Evolutionary conservation across 1,140 invertebrate species (phyloP), one percentile per base, ranked within the genome.

Genomic region (Papilio polyxenes): DNA sequence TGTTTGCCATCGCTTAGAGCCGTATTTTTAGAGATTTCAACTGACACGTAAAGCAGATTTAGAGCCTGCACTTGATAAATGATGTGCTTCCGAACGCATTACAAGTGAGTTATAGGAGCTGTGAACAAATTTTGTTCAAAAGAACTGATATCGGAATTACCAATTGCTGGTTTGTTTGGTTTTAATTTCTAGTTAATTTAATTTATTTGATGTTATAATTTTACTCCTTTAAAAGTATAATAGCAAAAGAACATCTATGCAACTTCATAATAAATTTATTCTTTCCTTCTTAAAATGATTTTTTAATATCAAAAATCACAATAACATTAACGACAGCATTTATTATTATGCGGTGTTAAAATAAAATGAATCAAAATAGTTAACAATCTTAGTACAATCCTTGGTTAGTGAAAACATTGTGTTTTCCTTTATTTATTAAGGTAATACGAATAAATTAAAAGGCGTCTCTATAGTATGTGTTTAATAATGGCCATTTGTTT

Each of bases 41-140:
- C 77, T 79, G 77, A 79, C 51, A 79, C 77, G 37, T 62, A 79
- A 79, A 62, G 77, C 51, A 62, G 77, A 79, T 79, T 62, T 79
- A 79, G 77, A 79, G 77, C 20, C 17, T 79, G 77, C 31, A 62
- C 77, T 79, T 62, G 77, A 79, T 79, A 79, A 62, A 79, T 79
- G 77, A 79, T 79, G 77, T 62, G 77, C 77, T 79, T 79, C n/a
- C 56, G 53, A 79, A 79, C 77, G 56, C 51, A 79, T 79, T 62
- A 79, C 77, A 79, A 79, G 77, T 44, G 56, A 79, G 53, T 79
- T 75, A 72, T 72, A 72, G 65, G 65, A 13, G 31, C 65, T 72
- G 23, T 72, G 65, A 72, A 72, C 65, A 72, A 72, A 72, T 72
- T 72, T 72, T 37, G 65, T 72, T 72, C 65, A 15, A 72, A 72